Evolutionary conservation across 2,888 invertebrate species (phyloP).

Genomic region (Gasteruption jaculator): DNA sequence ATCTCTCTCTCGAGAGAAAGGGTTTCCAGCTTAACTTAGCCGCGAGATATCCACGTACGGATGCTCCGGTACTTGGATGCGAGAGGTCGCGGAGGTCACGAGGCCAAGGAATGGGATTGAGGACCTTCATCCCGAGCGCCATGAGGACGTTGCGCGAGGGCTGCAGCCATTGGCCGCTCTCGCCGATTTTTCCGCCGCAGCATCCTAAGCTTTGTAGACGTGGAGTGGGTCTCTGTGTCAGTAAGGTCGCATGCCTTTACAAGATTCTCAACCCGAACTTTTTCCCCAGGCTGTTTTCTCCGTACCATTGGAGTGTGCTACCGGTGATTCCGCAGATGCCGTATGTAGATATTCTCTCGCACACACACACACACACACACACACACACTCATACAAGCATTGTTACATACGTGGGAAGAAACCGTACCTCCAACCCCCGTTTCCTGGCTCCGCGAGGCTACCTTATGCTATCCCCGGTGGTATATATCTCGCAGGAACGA

Average conservation of each 20-base stretch:
- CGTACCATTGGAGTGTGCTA: too few relatives aligned
- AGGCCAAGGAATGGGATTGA: slow-evolving; percentile 33
- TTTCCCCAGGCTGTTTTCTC: slow-evolving; percentile 2
- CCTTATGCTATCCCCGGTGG: slow-evolving; percentile 24
- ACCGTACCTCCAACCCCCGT: slow-evolving; percentile 35
- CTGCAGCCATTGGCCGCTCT: slow-evolving; percentile 1
- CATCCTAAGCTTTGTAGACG: slow-evolving; percentile 17
- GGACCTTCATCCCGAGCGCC: slow-evolving; percentile 10
- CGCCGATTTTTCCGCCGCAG: background rate
- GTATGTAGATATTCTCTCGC: slow-evolving; percentile 11
- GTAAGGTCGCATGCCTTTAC: slow-evolving; percentile 41
- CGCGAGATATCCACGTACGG: too few relatives aligned
- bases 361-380: slow-evolving; percentile 13
- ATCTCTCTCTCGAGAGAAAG: too few relatives aligned
- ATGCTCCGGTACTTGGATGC: too few relatives aligned
- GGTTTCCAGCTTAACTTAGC: too few relatives aligned
- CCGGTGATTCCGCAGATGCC: slow-evolving; percentile 9
- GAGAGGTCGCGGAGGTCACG: slow-evolving; percentile 35
- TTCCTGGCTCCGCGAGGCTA: slow-evolving; percentile 26
- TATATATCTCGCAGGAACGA: slow-evolving; percentile 36
- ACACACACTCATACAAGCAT: background rate
- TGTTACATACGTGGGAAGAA: slow-evolving; percentile 39
- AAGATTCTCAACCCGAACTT: slow-evolving; percentile 17
- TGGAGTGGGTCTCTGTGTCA: slow-evolving; percentile 52
- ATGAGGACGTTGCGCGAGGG: slow-evolving; percentile 9